Percentiles rank a stretch among this genome's conserved stretches.
phyloP scores from a whole-genome alignment of 2,797 vertebrate genomes.

The Sebastes aleutianus region DNA sequence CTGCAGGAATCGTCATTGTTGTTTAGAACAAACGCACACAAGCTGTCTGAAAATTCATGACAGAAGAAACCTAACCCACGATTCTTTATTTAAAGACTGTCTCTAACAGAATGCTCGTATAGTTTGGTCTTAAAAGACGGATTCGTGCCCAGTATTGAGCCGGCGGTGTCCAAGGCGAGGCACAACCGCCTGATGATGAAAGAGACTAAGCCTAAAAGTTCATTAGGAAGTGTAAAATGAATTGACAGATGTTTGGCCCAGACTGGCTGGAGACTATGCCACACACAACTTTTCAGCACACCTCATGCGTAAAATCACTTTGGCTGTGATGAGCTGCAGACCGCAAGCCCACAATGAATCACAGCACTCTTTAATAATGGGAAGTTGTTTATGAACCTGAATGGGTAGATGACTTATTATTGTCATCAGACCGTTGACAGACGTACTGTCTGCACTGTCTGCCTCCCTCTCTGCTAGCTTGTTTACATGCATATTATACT shows the following conservation, averaged over 20 bases:
- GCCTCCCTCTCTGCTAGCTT: background rate
- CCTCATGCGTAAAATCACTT: conserved; percentile 36
- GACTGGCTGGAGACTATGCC: conserved; percentile 33
- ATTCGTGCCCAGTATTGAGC: background rate
- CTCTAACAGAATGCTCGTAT: background rate
- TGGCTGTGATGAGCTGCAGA: conserved; percentile 32
- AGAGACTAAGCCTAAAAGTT: conserved; percentile 37
- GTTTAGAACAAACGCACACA: background rate
- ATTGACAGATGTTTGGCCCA: conserved; percentile 70
- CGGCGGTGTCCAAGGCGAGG: background rate
- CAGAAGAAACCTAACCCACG: background rate
- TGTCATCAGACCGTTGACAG: conserved; percentile 34
- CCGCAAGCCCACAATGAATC: conserved; percentile 63
- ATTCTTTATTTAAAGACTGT: background rate
- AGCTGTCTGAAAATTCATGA: background rate
- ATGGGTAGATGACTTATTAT: conserved; percentile 37
- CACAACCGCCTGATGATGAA: conserved; percentile 2
- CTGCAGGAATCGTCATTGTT: no score
- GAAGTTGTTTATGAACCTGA: conserved; percentile 47
- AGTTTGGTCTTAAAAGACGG: background rate
- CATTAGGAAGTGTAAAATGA: conserved; percentile 69
- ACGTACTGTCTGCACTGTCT: conserved; percentile 20
- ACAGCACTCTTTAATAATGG: conserved; percentile 40
- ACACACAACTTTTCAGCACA: conserved; percentile 36
- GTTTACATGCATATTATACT: background rate